Percentiles rank a stretch among this genome's conserved stretches.
Evolutionary conservation across 2,888 invertebrate genomes (phyloP).

Genomic region (Dinocampus coccinellae): DNA sequence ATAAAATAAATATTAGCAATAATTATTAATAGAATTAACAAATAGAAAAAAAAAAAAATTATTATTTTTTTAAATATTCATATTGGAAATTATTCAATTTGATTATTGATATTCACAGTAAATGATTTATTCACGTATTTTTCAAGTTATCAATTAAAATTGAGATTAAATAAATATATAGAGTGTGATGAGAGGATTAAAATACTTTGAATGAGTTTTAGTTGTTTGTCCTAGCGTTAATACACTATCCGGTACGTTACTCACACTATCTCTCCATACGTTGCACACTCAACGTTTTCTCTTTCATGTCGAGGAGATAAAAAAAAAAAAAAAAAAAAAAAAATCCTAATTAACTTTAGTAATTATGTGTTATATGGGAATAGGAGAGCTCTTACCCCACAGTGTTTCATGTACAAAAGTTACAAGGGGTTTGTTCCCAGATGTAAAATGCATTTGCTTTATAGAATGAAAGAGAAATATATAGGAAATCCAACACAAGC

Average conservation of each 20-base stretch:
- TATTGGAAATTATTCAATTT: no score
- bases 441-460: background rate
- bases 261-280: slow-evolving; percentile 16
- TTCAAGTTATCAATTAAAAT: background rate
- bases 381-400: slow-evolving; percentile 37
- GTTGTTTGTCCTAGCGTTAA: slow-evolving; percentile 6
- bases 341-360: slow-evolving; percentile 57
- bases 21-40: no score
- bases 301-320: slow-evolving; percentile 57
- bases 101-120: no score
- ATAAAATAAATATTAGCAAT: no score
- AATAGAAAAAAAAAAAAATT: no score
- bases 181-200: slow-evolving; percentile 1
- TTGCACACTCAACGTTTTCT: slow-evolving; percentile 28
- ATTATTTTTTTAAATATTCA: no score
- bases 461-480: background rate
- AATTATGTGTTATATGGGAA: slow-evolving; percentile 49
- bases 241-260: background rate
- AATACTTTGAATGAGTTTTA: slow-evolving; percentile 18
- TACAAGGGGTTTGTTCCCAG: background rate
- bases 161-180: background rate
- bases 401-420: background rate
- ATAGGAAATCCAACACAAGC: no score
- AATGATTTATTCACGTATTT: no score
- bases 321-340: no score